Evolutionary conservation across 2,888 invertebrate genomes (phyloP).

Genomic region (Epirrita christyi): DNA sequence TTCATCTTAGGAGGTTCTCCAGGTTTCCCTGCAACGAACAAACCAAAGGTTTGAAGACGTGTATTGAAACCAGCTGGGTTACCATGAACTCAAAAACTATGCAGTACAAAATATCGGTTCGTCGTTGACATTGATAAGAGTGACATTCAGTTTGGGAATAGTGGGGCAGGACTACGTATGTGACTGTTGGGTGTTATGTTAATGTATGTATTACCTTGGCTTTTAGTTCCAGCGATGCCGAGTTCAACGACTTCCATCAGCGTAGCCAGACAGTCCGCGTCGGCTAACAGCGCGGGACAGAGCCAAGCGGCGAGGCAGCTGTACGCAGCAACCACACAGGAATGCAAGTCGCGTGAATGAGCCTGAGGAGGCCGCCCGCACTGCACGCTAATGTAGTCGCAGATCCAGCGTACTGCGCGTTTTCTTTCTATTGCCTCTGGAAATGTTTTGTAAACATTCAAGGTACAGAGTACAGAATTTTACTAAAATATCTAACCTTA

Average conservation of each 20-base stretch:
- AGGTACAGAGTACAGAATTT: no score
- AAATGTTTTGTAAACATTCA: no score
- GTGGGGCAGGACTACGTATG: no score
- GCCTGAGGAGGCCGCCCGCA: slow-evolving; percentile 97
- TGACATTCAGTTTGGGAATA: no score
- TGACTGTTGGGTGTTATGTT: no score
- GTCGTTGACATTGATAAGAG: no score
- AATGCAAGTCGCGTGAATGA: slow-evolving; percentile 97
- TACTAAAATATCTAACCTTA: no score
- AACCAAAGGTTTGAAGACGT: no score
- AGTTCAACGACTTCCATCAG: slow-evolving; percentile 98
- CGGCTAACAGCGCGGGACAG: slow-evolving; percentile 94
- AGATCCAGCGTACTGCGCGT: slow-evolving; percentile 98
- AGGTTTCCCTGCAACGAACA: slow-evolving; percentile 84
- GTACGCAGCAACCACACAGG: slow-evolving; percentile 97
- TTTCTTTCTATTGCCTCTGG: slow-evolving; percentile 95
- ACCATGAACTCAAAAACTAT: no score
- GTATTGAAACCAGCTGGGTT: no score
- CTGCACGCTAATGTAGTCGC: slow-evolving; percentile 98
- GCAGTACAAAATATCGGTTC: no score
- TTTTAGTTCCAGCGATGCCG: slow-evolving; percentile 98
- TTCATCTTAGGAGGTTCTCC: slow-evolving; percentile 96
- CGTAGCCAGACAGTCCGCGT: slow-evolving; percentile 95
- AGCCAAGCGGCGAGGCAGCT: slow-evolving; percentile 97
- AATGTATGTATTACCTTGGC: slow-evolving; percentile 79